These are phyloP conservation scores for Globicephala melas DNA, from an alignment of 2,113 vertebrate species.

Conservation along the genomic window DNA sequence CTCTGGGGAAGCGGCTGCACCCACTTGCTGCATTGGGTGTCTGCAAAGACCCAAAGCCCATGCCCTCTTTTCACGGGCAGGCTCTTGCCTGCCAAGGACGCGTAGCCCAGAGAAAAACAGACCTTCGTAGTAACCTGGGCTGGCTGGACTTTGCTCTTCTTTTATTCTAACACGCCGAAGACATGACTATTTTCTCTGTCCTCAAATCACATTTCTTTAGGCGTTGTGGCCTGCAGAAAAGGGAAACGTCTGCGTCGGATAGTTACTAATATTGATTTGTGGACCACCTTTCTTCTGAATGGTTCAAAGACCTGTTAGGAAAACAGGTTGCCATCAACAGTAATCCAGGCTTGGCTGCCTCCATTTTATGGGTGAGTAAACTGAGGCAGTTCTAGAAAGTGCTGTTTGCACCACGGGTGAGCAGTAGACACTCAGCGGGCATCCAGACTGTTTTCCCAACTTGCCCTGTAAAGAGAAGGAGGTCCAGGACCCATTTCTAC, in stretches of 20 bases:
- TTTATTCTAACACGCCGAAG: conserved; percentile 4
- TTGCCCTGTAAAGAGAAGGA: neutral
- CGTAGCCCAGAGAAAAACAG: neutral
- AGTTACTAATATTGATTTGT: neutral
- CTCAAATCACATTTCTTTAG: conserved; percentile 36
- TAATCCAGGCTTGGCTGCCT: neutral
- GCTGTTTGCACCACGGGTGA: neutral
- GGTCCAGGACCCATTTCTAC: neutral
- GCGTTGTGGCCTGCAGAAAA: neutral
- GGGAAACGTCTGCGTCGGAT: neutral
- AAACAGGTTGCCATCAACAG: neutral
- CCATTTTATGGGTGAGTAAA: neutral
- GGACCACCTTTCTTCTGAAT: neutral
- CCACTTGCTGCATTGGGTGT: neutral
- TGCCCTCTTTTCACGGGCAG: neutral
- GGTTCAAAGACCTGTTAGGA: neutral
- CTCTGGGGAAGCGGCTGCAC: neutral
- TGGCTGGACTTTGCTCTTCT: neutral
- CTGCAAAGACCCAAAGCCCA: neutral
- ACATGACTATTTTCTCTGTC: neutral
- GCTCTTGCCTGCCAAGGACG: neutral
- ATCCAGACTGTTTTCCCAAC: neutral
- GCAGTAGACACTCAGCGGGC: neutral
- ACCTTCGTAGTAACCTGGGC: neutral
- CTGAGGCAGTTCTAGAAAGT: neutral